Percentiles rank a stretch among this genome's conserved stretches.
These are phyloP conservation scores for Ochotona curzoniae DNA, from an alignment of 2,113 vertebrate species.

Conservation along the genomic window DNA sequence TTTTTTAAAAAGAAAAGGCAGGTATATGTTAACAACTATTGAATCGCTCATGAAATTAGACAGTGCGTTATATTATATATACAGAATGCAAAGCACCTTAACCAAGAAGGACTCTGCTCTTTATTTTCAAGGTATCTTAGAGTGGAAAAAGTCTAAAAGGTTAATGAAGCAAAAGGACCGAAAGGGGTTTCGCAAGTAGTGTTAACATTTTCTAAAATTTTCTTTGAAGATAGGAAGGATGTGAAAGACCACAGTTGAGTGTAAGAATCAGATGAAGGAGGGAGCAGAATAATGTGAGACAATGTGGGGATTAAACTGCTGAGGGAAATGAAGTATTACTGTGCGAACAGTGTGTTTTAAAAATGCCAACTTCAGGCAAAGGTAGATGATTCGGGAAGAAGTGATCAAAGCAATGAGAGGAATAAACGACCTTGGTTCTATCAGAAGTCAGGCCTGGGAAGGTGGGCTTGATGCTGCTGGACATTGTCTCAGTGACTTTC, in stretches of 20 bases:
- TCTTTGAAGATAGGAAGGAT: not conserved
- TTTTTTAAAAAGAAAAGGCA: not conserved
- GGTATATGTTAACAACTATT: not conserved
- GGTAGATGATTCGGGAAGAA: not conserved
- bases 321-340: not conserved
- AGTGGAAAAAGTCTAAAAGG: not conserved
- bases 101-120: not conserved
- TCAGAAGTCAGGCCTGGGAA: not conserved
- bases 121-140: not conserved
- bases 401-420: not conserved
- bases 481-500: not conserved
- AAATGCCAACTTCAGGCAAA: not conserved
- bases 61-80: not conserved
- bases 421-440: not conserved
- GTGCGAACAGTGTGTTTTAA: not conserved
- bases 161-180: not conserved
- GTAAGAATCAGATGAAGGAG: not conserved
- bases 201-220: not conserved
- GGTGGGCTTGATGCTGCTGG: not conserved
- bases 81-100: not conserved
- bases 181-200: not conserved
- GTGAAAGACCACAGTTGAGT: not conserved
- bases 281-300: not conserved
- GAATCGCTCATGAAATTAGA: conserved; percentile 6
- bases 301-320: not conserved